A percentile compares a stretch with the other conserved stretches of the same genome.
Conservation (phyloP, 2,888 invertebrate species). For the Cistogaster globosa region DNA sequence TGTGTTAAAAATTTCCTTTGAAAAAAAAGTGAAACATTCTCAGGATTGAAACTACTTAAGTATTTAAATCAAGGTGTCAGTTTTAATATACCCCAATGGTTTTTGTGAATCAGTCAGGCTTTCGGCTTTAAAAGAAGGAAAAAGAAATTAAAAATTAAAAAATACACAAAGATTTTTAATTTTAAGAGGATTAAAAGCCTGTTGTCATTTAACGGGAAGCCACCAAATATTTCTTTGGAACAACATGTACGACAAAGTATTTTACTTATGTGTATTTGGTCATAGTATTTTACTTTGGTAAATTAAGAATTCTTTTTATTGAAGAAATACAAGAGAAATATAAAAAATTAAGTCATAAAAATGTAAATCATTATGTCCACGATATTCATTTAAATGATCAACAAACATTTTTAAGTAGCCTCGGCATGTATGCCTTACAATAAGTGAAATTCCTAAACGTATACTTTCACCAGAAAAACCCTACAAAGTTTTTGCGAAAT, state of each 20-base stretch:
- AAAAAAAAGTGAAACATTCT: constrained; percentile 47
- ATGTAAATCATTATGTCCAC: no score
- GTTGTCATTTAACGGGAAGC: neutral
- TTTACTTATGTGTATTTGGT: no score
- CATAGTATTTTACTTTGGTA: no score
- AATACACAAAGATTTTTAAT: neutral
- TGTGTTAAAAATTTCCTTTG: constrained; percentile 55
- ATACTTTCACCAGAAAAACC: no score
- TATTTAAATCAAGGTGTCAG: constrained; percentile 61
- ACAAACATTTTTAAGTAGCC: no score
- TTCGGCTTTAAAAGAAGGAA: constrained; percentile 10
- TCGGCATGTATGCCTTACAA: no score
- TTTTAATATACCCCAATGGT: constrained; percentile 7
- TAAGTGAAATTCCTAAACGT: no score
- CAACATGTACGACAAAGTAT: neutral
- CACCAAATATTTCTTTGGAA: neutral
- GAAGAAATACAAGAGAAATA: no score
- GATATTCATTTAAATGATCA: no score
- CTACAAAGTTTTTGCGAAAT: no score
- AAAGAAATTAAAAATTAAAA: constrained; percentile 12
- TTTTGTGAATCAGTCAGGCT: constrained; percentile 26
- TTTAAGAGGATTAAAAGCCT: constrained; percentile 32
- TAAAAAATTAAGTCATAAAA: no score
- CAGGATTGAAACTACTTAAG: constrained; percentile 37
- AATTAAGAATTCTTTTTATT: no score